Percentiles rank a stretch among this genome's conserved stretches.
Evolutionary conservation across 2,797 vertebrate genomes (phyloP).

Genomic region (Chromis chromis): DNA sequence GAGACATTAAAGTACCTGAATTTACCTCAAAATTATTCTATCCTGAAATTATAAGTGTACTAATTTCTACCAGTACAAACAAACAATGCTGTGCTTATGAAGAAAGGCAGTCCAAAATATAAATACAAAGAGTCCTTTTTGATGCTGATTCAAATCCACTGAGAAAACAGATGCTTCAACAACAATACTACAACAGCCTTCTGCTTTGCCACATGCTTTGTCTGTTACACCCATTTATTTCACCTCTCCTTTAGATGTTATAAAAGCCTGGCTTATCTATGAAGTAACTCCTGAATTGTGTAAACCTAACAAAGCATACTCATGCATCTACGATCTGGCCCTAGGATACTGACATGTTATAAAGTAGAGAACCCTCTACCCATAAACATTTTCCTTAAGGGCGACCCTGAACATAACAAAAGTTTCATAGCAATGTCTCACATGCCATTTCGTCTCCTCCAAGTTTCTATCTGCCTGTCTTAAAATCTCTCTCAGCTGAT

Average conservation of each 20-base stretch:
- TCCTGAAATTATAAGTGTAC: neutral
- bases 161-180: neutral
- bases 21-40: neutral
- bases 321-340: slow-evolving; percentile 22
- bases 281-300: slow-evolving; percentile 9
- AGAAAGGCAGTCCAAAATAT: neutral
- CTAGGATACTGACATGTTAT: slow-evolving; percentile 30
- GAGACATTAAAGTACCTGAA: neutral
- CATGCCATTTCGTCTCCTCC: slow-evolving; percentile 19
- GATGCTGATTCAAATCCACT: neutral
- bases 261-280: slow-evolving; percentile 3
- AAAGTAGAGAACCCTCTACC: slow-evolving; percentile 19
- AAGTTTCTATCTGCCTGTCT: slow-evolving; percentile 37
- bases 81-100: neutral
- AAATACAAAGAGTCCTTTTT: no score
- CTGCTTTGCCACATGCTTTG: neutral
- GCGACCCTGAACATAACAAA: slow-evolving; percentile 42
- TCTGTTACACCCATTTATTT: neutral
- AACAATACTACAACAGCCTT: neutral
- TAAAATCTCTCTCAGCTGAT: slow-evolving; percentile 56
- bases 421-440: slow-evolving; percentile 30
- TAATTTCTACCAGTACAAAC: neutral
- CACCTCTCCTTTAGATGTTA: neutral
- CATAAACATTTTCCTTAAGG: slow-evolving; percentile 68
- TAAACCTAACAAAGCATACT: slow-evolving; percentile 28